Evolutionary conservation across 2,888 invertebrate genomes (phyloP).

Genomic region (Orchesellides sinensis): DNA sequence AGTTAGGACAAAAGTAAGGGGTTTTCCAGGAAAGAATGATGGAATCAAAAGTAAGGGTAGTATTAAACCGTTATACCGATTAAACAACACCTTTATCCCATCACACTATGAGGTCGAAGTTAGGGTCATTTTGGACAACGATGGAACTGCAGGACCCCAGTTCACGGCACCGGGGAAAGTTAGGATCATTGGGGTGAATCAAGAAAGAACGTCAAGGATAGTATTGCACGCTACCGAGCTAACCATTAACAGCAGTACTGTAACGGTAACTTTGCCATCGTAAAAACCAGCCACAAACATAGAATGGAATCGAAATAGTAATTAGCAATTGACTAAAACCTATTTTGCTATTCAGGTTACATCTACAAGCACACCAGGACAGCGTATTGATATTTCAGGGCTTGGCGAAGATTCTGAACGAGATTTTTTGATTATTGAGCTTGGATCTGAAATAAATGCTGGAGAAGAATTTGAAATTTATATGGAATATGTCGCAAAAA

Average conservation of each 20-base stretch:
- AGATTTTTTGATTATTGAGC: constrained; percentile 46
- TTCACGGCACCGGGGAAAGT: constrained; percentile 67
- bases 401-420: constrained; percentile 11
- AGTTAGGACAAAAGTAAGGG: constrained; percentile 26
- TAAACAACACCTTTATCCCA: constrained; percentile 59
- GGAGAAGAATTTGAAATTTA: constrained; percentile 31
- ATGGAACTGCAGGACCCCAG: neutral
- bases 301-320: neutral
- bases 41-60: neutral
- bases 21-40: constrained; percentile 32
- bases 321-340: neutral
- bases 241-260: constrained; percentile 25
- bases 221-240: constrained; percentile 48
- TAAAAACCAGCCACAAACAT: too few species aligned
- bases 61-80: constrained; percentile 29
- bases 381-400: neutral
- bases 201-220: constrained; percentile 24
- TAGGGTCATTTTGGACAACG: constrained; percentile 56
- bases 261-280: too few species aligned
- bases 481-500: constrained; percentile 26
- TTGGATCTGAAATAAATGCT: constrained; percentile 11
- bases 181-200: constrained; percentile 35
- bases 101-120: constrained; percentile 49
- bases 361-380: constrained; percentile 6
- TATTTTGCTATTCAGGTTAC: neutral